Base-by-base conservation (phyloP, 2,113 vertebrate species). In the Phalacrocorax pelagicus region DNA sequence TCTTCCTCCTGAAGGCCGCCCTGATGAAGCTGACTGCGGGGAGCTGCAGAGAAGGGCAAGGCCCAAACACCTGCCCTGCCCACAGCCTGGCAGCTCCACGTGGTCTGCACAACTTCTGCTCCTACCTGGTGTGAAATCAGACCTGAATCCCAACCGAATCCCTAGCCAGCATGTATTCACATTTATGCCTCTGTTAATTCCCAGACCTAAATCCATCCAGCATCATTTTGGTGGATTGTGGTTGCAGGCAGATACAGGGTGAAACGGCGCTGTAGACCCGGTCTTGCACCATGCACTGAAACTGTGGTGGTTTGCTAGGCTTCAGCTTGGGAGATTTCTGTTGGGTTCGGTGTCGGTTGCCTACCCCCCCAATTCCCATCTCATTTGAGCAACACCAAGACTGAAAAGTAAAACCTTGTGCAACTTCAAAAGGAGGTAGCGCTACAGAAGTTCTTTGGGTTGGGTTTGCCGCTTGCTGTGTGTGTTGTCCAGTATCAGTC, bases 251-350 rank as follows among this genome's bases (percentile, higher is more conserved):
- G 19, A 14, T 3, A 4, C 14, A 22, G 52, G 36, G 20, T 55
- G 26, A 44, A 23, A 2, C 10, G 57, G 12, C 29, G 38, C 22
- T 18, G 3, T 2, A 10, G 24, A 10, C 24, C 32, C 7, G 1
- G 12, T 38, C 47, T 23, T 46, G 27, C 23, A 34, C 16, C 73
- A 6, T 1, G 0, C 38, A 2, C 42, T 55, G 72, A 34, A 66
- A 38, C 15, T 19, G 14, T 14, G 26, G 4, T n/a, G 34, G 26
- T 65, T 91, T 84, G 36, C 52, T 51, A 36, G 38, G 14, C 62
- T 69, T 46, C 71, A 83, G 30, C 40, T 36, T 38, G 34, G 38
- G 34, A 49, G 32, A 23, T 17, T 69, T 88, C 74, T 73, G 67
- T 20, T 73, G 61, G 32, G 24, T 79, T 88, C 11, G 1, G 16